A percentile compares a stretch with the other conserved stretches of the same genome.
phyloP scores from a whole-genome alignment of 2,113 vertebrate species.

The Poeciliopsis prolifica region DNA sequence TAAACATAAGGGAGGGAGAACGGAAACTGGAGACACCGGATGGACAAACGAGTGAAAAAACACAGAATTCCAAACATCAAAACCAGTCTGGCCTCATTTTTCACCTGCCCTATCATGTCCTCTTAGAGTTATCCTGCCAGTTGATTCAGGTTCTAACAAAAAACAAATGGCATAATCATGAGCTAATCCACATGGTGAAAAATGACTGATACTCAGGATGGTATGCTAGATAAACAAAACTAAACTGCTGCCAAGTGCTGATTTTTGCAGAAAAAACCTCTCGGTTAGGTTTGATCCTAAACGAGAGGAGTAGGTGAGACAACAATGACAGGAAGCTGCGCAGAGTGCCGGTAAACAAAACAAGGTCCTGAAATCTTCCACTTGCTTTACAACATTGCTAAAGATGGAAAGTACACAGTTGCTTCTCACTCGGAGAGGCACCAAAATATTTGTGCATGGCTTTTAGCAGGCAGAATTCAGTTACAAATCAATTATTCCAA shows the following conservation, averaged over 20 bases:
- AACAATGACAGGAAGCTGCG: slow-evolving; percentile 72
- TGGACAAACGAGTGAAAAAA: slow-evolving; percentile 27
- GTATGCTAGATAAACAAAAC: not conserved
- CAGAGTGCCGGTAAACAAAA: slow-evolving; percentile 25
- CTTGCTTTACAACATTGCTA: slow-evolving; percentile 45
- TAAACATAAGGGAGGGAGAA: slow-evolving; percentile 20
- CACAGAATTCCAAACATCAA: slow-evolving; percentile 17
- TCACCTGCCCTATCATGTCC: not conserved
- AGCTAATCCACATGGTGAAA: not conserved
- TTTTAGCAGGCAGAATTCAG: not conserved
- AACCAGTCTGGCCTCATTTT: not conserved
- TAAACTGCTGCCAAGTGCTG: not conserved
- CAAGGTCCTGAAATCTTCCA: slow-evolving; percentile 54
- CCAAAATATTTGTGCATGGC: slow-evolving; percentile 22
- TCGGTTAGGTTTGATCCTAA: slow-evolving; percentile 52
- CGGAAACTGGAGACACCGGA: slow-evolving; percentile 28
- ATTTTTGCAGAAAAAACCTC: slow-evolving; percentile 21
- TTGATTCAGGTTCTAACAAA: not conserved
- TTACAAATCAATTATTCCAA: not conserved
- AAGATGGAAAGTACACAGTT: slow-evolving; percentile 3
- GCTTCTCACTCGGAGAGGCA: not conserved
- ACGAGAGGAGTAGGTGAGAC: slow-evolving; percentile 41
- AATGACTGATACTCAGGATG: not conserved
- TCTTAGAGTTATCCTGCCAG: not conserved
- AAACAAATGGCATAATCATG: not conserved